These are phyloP conservation scores for Oxystoma pomonae DNA, from an alignment of 2,888 invertebrate species.

Conservation along the genomic window DNA sequence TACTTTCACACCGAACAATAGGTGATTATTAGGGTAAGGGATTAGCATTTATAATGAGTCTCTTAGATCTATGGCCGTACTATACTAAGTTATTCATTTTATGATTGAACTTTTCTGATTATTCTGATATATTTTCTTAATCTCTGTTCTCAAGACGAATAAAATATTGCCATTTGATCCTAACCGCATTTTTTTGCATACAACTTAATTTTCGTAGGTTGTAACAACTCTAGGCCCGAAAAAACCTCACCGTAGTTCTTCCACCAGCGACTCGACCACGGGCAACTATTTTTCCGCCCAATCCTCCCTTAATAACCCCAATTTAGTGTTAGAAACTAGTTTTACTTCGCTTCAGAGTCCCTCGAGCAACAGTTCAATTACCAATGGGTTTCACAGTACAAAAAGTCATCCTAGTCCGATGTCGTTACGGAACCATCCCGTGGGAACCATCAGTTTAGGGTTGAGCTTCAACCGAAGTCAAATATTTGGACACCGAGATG, in stretches of 20 bases:
- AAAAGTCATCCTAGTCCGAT: slow-evolving; percentile 40
- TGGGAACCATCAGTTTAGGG: background rate
- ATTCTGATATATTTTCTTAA: no score
- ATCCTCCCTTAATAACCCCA: slow-evolving; percentile 47
- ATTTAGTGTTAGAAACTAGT: slow-evolving; percentile 69
- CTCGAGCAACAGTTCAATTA: slow-evolving; percentile 42
- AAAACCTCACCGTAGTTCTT: slow-evolving; percentile 63
- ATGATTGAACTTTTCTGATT: no score
- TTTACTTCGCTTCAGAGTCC: slow-evolving; percentile 64
- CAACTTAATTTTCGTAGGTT: slow-evolving; percentile 53
- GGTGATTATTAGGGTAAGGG: no score
- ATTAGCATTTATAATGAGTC: no score
- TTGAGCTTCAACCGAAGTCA: background rate
- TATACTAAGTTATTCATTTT: no score
- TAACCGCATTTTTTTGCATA: no score
- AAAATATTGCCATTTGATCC: no score
- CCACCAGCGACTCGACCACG: slow-evolving; percentile 39
- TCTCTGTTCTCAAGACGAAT: no score
- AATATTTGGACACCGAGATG: no score
- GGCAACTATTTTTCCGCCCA: slow-evolving; percentile 36
- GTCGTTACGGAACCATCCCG: slow-evolving; percentile 23
- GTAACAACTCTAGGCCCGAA: slow-evolving; percentile 74
- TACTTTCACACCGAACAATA: no score
- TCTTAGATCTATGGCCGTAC: no score
- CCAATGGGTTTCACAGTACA: slow-evolving; percentile 43